A percentile compares a stretch with the other conserved stretches of the same genome.
These are phyloP conservation scores for Antechinus flavipes DNA, from an alignment of 2,113 vertebrate genomes.

Conservation along the genomic window DNA sequence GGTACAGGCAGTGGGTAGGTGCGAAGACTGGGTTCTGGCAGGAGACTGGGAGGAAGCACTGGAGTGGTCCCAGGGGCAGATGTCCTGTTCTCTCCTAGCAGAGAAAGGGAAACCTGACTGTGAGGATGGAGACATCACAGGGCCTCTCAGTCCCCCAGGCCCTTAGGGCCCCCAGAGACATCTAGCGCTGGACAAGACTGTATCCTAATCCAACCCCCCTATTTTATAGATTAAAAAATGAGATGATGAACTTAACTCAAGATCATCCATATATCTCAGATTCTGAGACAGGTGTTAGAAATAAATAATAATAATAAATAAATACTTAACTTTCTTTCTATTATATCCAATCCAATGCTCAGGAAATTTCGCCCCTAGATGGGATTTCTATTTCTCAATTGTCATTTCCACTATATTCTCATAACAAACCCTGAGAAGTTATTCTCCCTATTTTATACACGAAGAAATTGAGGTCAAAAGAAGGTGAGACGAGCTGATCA, in stretches of 20 bases:
- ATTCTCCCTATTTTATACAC: neutral
- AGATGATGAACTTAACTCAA: neutral
- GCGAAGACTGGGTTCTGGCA: slow-evolving; percentile 67
- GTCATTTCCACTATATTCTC: neutral
- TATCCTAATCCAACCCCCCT: neutral
- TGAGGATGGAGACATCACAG: neutral
- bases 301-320: neutral
- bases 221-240: neutral
- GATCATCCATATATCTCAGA: neutral
- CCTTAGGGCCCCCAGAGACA: neutral
- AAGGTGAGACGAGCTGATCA: neutral
- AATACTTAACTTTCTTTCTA: neutral
- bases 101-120: no score
- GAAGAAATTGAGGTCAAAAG: neutral
- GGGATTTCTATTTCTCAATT: neutral
- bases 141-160: neutral
- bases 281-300: neutral
- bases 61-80: neutral
- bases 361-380: neutral
- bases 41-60: fast-evolving
- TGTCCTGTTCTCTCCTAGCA: slow-evolving; percentile 68
- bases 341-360: neutral
- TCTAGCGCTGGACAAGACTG: neutral
- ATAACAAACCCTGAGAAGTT: neutral
- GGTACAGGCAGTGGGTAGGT: slow-evolving; percentile 86